These are phyloP conservation scores for Coenonympha arcania DNA, from an alignment of 2,888 invertebrate species.

Conservation along the genomic window DNA sequence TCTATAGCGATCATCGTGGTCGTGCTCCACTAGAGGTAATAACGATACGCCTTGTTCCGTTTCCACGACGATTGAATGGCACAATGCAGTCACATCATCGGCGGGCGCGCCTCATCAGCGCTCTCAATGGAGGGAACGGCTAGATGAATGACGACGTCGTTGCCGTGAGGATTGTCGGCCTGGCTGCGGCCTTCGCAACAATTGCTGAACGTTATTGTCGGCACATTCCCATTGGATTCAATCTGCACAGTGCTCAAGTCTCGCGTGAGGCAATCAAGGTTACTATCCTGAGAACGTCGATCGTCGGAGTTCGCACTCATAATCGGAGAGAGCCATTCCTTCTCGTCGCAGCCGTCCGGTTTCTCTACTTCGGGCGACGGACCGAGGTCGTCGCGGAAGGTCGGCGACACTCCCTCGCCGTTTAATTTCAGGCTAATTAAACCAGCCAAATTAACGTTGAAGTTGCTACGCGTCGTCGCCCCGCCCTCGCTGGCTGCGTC, in stretches of 20 bases:
- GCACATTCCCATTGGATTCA: constrained; percentile 58
- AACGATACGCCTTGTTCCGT: constrained; percentile 7
- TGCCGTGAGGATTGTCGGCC: constrained; percentile 48
- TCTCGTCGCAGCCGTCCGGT: constrained; percentile 50
- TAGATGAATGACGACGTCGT: constrained; percentile 54
- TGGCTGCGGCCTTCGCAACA: constrained; percentile 57
- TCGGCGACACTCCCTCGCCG: constrained; percentile 54
- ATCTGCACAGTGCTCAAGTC: constrained; percentile 53
- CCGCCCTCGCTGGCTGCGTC: constrained; percentile 44
- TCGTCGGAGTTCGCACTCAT: constrained; percentile 63
- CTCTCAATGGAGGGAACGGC: constrained; percentile 64
- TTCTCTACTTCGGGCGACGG: constrained; percentile 49
- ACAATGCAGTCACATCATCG: constrained; percentile 54
- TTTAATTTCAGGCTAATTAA: constrained; percentile 55
- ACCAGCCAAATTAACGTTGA: constrained; percentile 64
- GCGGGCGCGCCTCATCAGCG: constrained; percentile 64
- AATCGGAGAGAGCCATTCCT: constrained; percentile 67
- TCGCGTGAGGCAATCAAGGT: constrained; percentile 54
- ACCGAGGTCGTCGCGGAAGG: constrained; percentile 45
- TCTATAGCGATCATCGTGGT: constrained; percentile 61
- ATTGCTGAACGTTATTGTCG: constrained; percentile 68
- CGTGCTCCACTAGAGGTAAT: not conserved
- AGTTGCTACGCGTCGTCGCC: constrained; percentile 38
- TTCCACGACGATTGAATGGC: constrained; percentile 14
- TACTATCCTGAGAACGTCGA: constrained; percentile 34